Percentiles rank a stretch among this genome's conserved stretches.
Evolutionary conservation across 2,888 invertebrate genomes (phyloP).

Genomic region (Phorcus lineatus): DNA sequence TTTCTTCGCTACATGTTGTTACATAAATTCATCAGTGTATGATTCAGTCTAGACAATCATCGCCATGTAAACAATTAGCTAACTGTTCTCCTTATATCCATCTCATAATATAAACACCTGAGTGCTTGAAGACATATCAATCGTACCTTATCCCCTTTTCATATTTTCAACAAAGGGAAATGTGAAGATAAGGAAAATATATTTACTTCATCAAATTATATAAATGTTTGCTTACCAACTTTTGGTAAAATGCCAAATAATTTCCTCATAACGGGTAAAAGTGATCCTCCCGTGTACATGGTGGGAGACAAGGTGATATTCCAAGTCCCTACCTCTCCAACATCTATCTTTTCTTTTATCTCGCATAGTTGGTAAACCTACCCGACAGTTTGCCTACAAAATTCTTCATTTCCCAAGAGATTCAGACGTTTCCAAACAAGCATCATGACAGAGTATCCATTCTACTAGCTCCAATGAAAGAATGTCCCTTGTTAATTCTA

Average conservation of each 20-base stretch:
- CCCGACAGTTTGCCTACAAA: neutral
- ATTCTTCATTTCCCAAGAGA: neutral
- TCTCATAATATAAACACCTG: no score
- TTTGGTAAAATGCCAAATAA: neutral
- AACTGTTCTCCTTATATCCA: no score
- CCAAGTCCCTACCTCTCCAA: neutral
- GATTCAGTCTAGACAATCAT: no score
- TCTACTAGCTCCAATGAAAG: neutral
- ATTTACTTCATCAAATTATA: no score
- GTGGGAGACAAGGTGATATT: neutral
- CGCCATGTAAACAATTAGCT: no score
- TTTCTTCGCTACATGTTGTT: no score
- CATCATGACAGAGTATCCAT: neutral
- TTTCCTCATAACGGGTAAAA: conserved; percentile 10
- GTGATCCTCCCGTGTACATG: neutral
- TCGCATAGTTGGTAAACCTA: neutral
- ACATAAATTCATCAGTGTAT: no score
- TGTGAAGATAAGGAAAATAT: no score
- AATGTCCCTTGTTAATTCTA: neutral
- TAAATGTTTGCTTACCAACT: neutral
- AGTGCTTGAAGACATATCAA: no score
- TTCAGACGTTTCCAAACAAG: neutral
- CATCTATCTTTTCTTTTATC: neutral
- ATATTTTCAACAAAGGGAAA: no score
- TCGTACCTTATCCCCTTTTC: no score